A percentile compares a stretch with the other conserved stretches of the same genome.
These are phyloP conservation scores for Lamproptera curius DNA, from an alignment of 2,888 invertebrate species.

Conservation along the genomic window DNA sequence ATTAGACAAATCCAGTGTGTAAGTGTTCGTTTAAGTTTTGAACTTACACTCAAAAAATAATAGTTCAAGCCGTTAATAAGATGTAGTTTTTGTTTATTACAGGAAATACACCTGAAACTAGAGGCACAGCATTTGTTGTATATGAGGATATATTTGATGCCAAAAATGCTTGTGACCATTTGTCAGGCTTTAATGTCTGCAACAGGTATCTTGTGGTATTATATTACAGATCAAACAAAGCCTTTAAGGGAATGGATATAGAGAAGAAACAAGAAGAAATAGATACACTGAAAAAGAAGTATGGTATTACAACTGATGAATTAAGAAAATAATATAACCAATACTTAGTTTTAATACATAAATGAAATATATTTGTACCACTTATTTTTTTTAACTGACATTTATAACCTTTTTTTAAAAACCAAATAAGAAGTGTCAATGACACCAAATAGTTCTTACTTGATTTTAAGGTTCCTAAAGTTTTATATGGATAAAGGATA, in stretches of 20 bases:
- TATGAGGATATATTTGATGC: slow-evolving; percentile 99
- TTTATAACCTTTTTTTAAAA: too few species aligned
- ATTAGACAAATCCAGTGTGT: slow-evolving; percentile 99
- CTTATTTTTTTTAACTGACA: too few species aligned
- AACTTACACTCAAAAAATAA: too few species aligned
- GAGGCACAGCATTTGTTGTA: slow-evolving; percentile 99
- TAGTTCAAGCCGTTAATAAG: slow-evolving; percentile 1
- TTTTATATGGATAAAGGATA: too few species aligned
- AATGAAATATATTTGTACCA: too few species aligned
- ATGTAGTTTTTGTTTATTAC: slow-evolving; percentile 31
- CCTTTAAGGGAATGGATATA: slow-evolving; percentile 96
- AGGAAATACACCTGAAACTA: slow-evolving; percentile 97
- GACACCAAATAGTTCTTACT: too few species aligned
- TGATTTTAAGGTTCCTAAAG: too few species aligned
- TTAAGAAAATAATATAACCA: slow-evolving; percentile 69
- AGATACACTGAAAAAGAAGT: slow-evolving; percentile 96
- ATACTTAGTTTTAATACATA: too few species aligned
- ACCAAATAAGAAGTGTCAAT: too few species aligned
- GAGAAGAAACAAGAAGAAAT: slow-evolving; percentile 98
- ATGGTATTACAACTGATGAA: slow-evolving; percentile 84
- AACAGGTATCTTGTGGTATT: slow-evolving; percentile 99
- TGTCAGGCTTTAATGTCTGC: slow-evolving; percentile 99
- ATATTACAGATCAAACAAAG: slow-evolving; percentile 97
- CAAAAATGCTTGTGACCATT: slow-evolving; percentile 99
- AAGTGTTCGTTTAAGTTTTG: slow-evolving; percentile 76